Evolutionary conservation across 2,113 vertebrate genomes (phyloP).

Genomic region (Equus quagga): DNA sequence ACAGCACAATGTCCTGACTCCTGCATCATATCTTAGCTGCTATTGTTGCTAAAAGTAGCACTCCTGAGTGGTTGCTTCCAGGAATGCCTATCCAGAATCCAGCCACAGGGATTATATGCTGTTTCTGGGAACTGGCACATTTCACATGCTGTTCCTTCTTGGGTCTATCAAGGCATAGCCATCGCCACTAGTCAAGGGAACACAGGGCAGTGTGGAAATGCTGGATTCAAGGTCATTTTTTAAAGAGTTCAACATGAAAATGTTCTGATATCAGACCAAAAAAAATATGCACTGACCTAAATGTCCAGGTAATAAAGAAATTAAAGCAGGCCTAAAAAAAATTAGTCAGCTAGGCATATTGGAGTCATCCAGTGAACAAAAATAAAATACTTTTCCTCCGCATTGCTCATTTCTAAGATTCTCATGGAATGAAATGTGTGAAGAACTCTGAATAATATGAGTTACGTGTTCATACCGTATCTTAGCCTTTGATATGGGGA

Average conservation of each 20-base stretch:
- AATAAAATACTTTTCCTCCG: slow-evolving; percentile 6
- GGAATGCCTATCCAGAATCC: slow-evolving; percentile 71
- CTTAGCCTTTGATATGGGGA: neutral
- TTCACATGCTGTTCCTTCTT: slow-evolving; percentile 62
- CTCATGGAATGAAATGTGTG: neutral
- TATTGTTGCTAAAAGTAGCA: slow-evolving; percentile 79
- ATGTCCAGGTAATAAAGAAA: neutral
- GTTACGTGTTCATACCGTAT: neutral
- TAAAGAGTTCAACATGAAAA: slow-evolving; percentile 48
- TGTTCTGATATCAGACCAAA: neutral
- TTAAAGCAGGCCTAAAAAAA: neutral
- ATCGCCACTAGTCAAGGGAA: slow-evolving; percentile 54
- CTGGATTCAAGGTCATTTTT: neutral
- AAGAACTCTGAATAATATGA: neutral
- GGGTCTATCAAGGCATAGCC: slow-evolving; percentile 32
- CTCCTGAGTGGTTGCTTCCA: slow-evolving; percentile 79
- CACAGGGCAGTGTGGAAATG: neutral
- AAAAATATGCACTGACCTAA: neutral
- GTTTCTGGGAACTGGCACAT: slow-evolving; percentile 76
- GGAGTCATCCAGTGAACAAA: neutral
- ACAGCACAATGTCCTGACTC: slow-evolving; percentile 41
- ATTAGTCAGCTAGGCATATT: neutral
- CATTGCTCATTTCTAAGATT: neutral
- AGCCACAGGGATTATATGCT: slow-evolving; percentile 21
- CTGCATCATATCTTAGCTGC: slow-evolving; percentile 65